These are phyloP conservation scores for Leucoraja erinaceus DNA, from an alignment of 2,113 vertebrate species.

Conservation along the genomic window DNA sequence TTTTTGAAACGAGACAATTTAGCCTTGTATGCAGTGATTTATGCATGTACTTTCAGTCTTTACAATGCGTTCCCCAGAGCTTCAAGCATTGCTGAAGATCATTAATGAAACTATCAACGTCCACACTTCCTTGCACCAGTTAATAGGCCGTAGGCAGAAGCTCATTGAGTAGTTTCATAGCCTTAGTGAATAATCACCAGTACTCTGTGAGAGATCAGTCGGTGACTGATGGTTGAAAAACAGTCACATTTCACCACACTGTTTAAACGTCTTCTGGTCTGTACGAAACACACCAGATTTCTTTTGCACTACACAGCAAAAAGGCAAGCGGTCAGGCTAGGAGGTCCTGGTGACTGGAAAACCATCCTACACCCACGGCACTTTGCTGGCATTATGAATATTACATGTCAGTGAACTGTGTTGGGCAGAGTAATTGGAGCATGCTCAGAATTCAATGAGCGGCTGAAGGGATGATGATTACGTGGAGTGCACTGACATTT, in stretches of 20 bases:
- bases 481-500: not conserved
- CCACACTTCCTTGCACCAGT: conserved; percentile 37
- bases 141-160: conserved; percentile 36
- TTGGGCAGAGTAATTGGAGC: conserved; percentile 33
- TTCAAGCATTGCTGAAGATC: conserved; percentile 37
- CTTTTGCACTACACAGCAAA: not conserved
- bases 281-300: not conserved
- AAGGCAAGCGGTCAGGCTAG: not conserved
- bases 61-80: conserved; percentile 4
- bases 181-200: conserved; percentile 33
- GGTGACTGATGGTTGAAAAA: conserved; percentile 30
- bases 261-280: not conserved
- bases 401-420: conserved; percentile 34
- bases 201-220: conserved; percentile 24
- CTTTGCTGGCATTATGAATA: not conserved
- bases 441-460: not conserved
- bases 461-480: conserved; percentile 14
- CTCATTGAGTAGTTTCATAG: conserved; percentile 34
- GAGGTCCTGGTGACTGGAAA: not conserved
- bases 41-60: conserved; percentile 25
- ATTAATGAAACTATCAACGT: conserved; percentile 36
- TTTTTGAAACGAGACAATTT: conserved; percentile 22
- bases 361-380: not conserved
- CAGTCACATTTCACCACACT: not conserved
- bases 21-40: conserved; percentile 33